Evolutionary conservation across 2,888 invertebrate species (phyloP), one percentile per base, ranked within the genome.

Genomic region (Neoascia interrupta): DNA sequence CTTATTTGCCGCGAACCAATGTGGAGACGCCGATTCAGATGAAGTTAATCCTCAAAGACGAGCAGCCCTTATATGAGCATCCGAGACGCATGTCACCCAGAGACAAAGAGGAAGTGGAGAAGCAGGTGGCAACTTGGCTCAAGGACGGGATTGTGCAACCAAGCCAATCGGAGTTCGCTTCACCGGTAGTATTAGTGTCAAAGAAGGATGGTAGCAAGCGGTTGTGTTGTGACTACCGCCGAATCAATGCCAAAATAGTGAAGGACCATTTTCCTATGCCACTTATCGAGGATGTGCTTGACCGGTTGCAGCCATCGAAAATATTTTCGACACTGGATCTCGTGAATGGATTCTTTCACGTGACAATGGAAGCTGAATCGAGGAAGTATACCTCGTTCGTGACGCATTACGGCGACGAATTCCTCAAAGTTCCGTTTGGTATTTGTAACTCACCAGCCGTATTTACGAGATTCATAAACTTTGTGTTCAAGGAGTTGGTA

Each of bases 361-460:
- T 74, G 1, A 58, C 60, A 1, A 51, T 74, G 18, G 51, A 56
- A 10, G 36, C n/a, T 11, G 10, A 8, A 2, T 68, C 60, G 8
- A 16, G 37, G 16, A 75, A 68, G 21, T 66, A 60, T 31, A 74
- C 60, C 1, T 49, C 51, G 16, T 75, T 72, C 16, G 37, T 72
- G 0, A 28, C 49, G 1, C 39, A 69, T 1, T 68, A 39, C 26
- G 53, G 60, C 2, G 60, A 74, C 13, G 39, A 73, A 13, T 73
- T 73, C 26, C 26, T 16, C 11, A 47, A 19, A 21, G 34, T 37
- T 36, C 73, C 64, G n/a, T 64, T 73, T 15, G 61, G 70, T 4
- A 49, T 63, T 31, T 72, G 51, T 34, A 70, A 34, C 18, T 37
- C 41, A 10, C 64, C 49, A 2, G 36, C 34, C 5, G 37, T 63